Evolutionary conservation across 2,113 vertebrate genomes (phyloP).

Genomic region (Lycaon pictus): DNA sequence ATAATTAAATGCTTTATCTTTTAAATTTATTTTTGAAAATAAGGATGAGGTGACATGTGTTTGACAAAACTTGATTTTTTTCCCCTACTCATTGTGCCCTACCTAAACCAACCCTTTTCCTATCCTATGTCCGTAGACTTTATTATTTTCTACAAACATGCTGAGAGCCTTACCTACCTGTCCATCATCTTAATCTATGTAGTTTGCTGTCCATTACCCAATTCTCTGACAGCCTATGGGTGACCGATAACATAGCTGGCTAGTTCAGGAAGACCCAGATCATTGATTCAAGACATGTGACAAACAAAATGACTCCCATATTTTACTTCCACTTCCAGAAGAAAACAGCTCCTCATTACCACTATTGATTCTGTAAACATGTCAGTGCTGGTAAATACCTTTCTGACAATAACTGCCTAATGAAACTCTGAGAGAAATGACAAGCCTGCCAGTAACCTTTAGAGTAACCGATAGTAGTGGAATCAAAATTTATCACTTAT

Average conservation of each 20-base stretch:
- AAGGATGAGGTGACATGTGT: neutral
- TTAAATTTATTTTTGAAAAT: conserved; percentile 31
- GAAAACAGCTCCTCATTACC: neutral
- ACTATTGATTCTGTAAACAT: conserved; percentile 4
- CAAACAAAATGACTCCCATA: neutral
- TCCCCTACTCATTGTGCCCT: neutral
- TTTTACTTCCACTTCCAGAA: conserved; percentile 54
- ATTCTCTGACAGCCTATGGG: neutral
- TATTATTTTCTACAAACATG: neutral
- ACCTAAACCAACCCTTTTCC: neutral
- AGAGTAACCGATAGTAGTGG: neutral
- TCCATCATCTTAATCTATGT: neutral
- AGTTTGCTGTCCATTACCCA: neutral
- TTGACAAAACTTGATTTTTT: neutral
- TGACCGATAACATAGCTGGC: neutral
- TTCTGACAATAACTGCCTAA: conserved; percentile 49
- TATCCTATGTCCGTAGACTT: neutral
- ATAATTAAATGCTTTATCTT: neutral
- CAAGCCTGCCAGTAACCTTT: conserved; percentile 72
- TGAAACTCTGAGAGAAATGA: conserved; percentile 40
- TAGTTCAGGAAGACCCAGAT: conserved; percentile 21
- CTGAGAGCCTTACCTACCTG: neutral
- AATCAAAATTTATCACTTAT: conserved; percentile 47
- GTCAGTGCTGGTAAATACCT: conserved; percentile 19
- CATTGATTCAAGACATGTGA: conserved; percentile 1